These are phyloP conservation scores for Hypselothyrea guttata DNA, from an alignment of 2,888 invertebrate genomes.

Conservation along the genomic window DNA sequence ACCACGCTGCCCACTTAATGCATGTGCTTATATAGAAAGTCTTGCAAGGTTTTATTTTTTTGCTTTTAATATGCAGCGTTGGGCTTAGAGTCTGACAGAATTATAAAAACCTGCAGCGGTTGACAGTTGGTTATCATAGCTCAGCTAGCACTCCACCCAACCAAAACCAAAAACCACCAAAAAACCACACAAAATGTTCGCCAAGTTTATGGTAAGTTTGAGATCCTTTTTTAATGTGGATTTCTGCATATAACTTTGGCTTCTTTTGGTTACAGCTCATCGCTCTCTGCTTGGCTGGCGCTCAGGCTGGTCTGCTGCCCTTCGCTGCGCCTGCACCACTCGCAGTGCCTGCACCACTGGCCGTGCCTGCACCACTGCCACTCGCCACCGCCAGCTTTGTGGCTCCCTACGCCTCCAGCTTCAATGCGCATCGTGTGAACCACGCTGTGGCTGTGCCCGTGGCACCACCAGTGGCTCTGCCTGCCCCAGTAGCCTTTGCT, in stretches of 20 bases:
- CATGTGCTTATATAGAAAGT: constrained; percentile 61
- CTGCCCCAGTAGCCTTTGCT: constrained; percentile 53
- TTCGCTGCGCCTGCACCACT: constrained; percentile 79
- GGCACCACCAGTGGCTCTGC: constrained; percentile 60
- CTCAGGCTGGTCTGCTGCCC: constrained; percentile 82
- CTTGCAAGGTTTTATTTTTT: constrained; percentile 51
- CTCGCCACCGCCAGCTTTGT: constrained; percentile 82
- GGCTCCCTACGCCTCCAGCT: constrained; percentile 89
- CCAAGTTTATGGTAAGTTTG: constrained; percentile 77
- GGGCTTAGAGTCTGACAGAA: constrained; percentile 36
- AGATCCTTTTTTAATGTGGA: background rate
- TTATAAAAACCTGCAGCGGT: constrained; percentile 67
- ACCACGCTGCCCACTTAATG: background rate
- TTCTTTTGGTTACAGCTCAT: constrained; percentile 64
- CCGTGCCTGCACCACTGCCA: constrained; percentile 18
- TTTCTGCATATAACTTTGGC: background rate
- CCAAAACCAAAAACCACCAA: constrained; percentile 26
- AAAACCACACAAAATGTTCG: constrained; percentile 69
- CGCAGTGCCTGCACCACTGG: constrained; percentile 25
- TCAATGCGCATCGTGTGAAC: constrained; percentile 89
- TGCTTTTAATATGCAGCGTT: constrained; percentile 59
- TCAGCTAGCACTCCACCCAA: constrained; percentile 51
- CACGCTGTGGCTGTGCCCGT: constrained; percentile 88
- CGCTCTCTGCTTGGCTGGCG: constrained; percentile 74
- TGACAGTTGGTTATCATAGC: constrained; percentile 55